phyloP scores from a whole-genome alignment of 2,797 vertebrate species.

The Melanotaenia maccullochi region DNA sequence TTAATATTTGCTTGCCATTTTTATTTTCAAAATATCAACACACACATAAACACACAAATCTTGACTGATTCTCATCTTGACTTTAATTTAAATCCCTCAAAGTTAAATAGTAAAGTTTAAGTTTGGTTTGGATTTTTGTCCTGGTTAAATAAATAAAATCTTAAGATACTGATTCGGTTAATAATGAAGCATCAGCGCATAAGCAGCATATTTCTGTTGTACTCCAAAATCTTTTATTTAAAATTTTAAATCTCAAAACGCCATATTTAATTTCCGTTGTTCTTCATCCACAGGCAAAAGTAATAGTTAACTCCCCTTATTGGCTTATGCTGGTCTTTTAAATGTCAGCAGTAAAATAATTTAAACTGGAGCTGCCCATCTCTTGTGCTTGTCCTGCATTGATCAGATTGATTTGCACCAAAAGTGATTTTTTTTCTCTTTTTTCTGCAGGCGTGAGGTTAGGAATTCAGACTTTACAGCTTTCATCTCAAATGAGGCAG shows the following conservation, averaged over 20 bases:
- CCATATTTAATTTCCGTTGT: background rate
- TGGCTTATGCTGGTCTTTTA: background rate
- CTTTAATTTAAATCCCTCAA: background rate
- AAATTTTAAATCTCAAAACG: background rate
- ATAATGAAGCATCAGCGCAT: background rate
- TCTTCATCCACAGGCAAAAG: background rate
- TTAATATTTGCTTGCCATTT: background rate
- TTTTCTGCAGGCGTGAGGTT: background rate
- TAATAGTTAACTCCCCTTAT: background rate
- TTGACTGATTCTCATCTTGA: background rate
- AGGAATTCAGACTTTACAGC: constrained; percentile 14
- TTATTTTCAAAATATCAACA: background rate
- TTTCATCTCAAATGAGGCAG: background rate
- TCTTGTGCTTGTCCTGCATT: background rate
- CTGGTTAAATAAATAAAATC: background rate
- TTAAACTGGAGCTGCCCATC: background rate
- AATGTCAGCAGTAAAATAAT: background rate
- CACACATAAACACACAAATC: too few species aligned
- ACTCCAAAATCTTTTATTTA: too few species aligned
- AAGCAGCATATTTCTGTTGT: too few species aligned
- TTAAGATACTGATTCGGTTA: too few species aligned
- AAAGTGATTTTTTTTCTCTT: background rate
- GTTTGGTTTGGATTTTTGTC: background rate
- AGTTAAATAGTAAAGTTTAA: background rate
- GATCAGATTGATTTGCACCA: background rate